These are phyloP conservation scores for Eugnorisma glareosa DNA, from an alignment of 2,888 invertebrate species.

Conservation along the genomic window DNA sequence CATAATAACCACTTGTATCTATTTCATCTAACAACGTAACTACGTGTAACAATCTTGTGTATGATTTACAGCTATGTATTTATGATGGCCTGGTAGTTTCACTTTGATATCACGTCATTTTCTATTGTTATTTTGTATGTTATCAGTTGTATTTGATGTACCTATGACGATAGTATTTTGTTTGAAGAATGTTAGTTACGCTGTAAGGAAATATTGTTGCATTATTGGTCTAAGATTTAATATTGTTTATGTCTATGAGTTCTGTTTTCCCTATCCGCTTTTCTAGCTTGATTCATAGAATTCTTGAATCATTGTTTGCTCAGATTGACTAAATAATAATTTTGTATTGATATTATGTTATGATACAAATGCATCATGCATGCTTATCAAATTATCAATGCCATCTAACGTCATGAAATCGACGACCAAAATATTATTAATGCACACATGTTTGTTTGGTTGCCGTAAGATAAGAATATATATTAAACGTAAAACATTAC, in stretches of 20 bases:
- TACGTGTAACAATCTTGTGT: neutral
- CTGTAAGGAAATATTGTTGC: neutral
- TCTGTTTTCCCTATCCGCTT: neutral
- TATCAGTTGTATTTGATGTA: slow-evolving; percentile 10
- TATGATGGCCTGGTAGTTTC: slow-evolving; percentile 10
- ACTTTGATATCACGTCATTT: slow-evolving; percentile 1
- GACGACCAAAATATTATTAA: neutral
- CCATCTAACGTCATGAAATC: slow-evolving; percentile 2
- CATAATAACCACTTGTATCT: neutral
- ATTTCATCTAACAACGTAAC: neutral
- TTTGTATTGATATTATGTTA: neutral
- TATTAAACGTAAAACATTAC: neutral
- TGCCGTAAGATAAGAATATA: slow-evolving; percentile 3
- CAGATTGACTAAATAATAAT: neutral
- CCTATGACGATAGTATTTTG: slow-evolving; percentile 12
- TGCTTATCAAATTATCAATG: slow-evolving; percentile 26
- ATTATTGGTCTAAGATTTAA: neutral
- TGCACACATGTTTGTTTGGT: neutral
- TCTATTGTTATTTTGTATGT: slow-evolving; percentile 5
- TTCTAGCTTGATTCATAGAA: neutral
- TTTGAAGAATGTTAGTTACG: neutral
- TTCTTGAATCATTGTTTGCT: slow-evolving; percentile 12
- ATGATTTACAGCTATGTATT: slow-evolving; percentile 2
- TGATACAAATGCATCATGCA: neutral
- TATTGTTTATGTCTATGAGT: neutral